Evolutionary conservation across 2,113 vertebrate genomes (phyloP).

Genomic region (Mystacornis crossleyi): DNA sequence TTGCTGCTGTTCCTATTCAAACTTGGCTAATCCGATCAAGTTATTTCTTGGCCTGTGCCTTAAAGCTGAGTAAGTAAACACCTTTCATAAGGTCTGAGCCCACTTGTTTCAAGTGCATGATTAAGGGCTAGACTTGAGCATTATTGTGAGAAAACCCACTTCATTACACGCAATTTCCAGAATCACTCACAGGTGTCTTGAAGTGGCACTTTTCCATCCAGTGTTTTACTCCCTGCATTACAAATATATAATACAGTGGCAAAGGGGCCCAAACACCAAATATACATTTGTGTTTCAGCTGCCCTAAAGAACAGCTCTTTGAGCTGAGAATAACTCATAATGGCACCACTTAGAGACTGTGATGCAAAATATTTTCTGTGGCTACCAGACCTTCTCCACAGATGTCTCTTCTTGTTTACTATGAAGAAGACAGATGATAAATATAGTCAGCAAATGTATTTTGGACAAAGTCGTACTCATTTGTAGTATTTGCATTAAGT

Average conservation of each 20-base stretch:
- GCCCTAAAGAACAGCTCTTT: neutral
- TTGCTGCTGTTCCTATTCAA: slow-evolving; percentile 52
- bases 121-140: neutral
- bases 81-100: slow-evolving; percentile 48
- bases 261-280: neutral
- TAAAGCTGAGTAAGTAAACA: slow-evolving; percentile 49
- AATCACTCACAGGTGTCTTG: neutral
- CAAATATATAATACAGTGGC: fast-evolving
- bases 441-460: slow-evolving; percentile 5
- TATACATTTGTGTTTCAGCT: neutral
- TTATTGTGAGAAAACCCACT: neutral
- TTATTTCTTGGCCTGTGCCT: slow-evolving; percentile 55
- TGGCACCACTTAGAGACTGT: neutral
- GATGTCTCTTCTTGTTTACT: neutral
- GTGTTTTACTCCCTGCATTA: neutral
- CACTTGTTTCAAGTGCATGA: slow-evolving; percentile 8
- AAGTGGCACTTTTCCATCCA: neutral
- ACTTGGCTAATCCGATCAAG: slow-evolving; percentile 53
- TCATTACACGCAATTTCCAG: neutral
- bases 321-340: neutral
- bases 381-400: slow-evolving; percentile 10
- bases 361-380: slow-evolving; percentile 32
- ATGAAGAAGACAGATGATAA: neutral
- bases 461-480: neutral
- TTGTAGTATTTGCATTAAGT: neutral